Base-by-base conservation (phyloP, 2,113 vertebrate species). In the Crotalus horridus region DNA sequence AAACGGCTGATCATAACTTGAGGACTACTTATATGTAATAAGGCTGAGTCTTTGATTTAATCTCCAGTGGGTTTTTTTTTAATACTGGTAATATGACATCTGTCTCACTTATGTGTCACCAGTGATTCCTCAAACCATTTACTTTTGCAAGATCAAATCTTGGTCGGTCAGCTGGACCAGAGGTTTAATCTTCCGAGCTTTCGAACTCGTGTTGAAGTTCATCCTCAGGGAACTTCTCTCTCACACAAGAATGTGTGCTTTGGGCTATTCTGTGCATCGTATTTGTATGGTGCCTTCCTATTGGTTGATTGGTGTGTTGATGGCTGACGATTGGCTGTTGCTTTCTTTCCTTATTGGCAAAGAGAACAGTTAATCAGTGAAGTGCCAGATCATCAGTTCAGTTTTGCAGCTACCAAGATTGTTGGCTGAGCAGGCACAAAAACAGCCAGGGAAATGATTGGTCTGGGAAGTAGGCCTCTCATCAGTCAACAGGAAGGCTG, bases 11-110 rank as follows among this genome's bases (percentile, higher is more conserved):
- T 24, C 12, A 2, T 15, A n/a, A 69, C 4, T 33, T 15, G 64
- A 0, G 1, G 17, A 88, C n/a, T 13, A 55, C 88, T 0, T 0
- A n/a, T 7, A 33, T 39, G 21, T 20, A 54, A 51, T 51, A 1
- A 51, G 12, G 11, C 39, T 29, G 7, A 58, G 43, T 9, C 54
- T 55, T 39, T 39, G 74, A 43, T 81, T 17, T 39, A 39, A 20
- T 81, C 69, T 21, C 0, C 7, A 20, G n/a, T 20, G 56, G 29
- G 8, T 11, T 0, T 13, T 20, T 81, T 39, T 39, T 0, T 29
- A 29, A 74, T 81, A 15, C n/a, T 81, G 69, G 1, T 39, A 20
- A 21, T 81, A 39, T 20, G 33, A 81, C 15, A 81, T 39, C 69
- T 74, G n/a, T n/a, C n/a, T 33, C n/a, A 39, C n/a, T 20, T 2